These are phyloP conservation scores for Vombatus ursinus DNA, from an alignment of 2,113 vertebrate genomes.

Conservation along the genomic window DNA sequence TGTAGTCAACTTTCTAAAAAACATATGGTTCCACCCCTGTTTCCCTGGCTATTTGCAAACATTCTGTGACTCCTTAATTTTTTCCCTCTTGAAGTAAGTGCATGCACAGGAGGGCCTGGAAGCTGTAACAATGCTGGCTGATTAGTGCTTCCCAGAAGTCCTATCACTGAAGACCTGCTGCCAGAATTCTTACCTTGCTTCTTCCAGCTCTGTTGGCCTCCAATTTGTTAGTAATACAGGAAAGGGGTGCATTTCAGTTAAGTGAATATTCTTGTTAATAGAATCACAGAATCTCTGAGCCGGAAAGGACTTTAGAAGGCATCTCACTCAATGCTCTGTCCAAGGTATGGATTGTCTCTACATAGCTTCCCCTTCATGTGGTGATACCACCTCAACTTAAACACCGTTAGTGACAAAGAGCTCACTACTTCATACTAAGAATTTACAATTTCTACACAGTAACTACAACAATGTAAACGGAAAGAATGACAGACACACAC, in stretches of 20 bases:
- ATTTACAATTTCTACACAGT: background rate
- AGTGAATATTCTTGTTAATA: background rate
- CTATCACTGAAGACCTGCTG: slow-evolving; percentile 66
- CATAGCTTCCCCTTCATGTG: background rate
- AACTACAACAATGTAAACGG: background rate
- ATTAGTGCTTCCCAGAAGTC: slow-evolving; percentile 41
- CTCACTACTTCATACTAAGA: background rate
- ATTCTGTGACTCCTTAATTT: slow-evolving; percentile 31
- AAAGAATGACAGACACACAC: background rate
- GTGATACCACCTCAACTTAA: background rate
- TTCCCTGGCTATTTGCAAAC: slow-evolving; percentile 42
- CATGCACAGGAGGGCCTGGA: slow-evolving; percentile 50
- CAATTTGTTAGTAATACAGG: background rate
- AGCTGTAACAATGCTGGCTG: background rate
- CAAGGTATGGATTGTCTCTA: background rate
- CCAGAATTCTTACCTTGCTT: background rate
- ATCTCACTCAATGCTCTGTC: background rate
- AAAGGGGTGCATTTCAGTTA: background rate
- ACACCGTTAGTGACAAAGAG: background rate
- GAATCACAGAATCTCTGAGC: background rate
- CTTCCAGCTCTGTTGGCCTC: background rate
- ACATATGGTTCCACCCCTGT: slow-evolving; percentile 14
- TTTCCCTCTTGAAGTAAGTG: slow-evolving; percentile 28
- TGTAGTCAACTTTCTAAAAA: slow-evolving; percentile 17
- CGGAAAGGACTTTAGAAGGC: background rate